These are phyloP conservation scores for Coecobrya sp. DNA, from an alignment of 2,888 invertebrate genomes.

Conservation along the genomic window DNA sequence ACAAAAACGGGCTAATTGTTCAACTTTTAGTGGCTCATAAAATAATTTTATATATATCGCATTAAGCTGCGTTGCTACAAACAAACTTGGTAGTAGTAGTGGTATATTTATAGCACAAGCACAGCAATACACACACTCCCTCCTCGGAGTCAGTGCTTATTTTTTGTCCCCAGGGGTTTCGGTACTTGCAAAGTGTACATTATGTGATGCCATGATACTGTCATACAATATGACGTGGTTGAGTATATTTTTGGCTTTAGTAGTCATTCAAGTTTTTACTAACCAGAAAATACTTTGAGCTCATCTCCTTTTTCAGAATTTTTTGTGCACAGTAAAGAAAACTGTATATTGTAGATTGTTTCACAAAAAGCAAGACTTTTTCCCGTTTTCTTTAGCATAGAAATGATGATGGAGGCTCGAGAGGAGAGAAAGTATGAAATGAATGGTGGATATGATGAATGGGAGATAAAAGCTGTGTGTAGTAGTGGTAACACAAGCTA, in stretches of 20 bases:
- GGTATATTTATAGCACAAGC: neutral
- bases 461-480: conserved; percentile 68
- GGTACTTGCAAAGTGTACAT: conserved; percentile 44
- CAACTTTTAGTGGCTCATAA: conserved; percentile 83
- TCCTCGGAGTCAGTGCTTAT: conserved; percentile 6
- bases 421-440: conserved; percentile 66
- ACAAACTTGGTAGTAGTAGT: neutral
- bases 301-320: conserved; percentile 32
- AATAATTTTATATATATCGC: conserved; percentile 81
- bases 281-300: neutral
- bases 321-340: neutral
- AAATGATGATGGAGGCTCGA: conserved; percentile 49
- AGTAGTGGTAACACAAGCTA: conserved; percentile 42
- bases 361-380: neutral
- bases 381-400: neutral
- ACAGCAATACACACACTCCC: neutral
- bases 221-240: neutral
- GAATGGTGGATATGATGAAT: conserved; percentile 72
- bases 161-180: conserved; percentile 62
- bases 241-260: conserved; percentile 1
- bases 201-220: conserved; percentile 23
- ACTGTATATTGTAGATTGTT: neutral
- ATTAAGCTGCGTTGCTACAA: conserved; percentile 20
- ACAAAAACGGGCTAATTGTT: conserved; percentile 84
- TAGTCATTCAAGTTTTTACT: neutral